phyloP scores from a whole-genome alignment of 1,140 invertebrate genomes.

The Anastrepha obliqua region DNA sequence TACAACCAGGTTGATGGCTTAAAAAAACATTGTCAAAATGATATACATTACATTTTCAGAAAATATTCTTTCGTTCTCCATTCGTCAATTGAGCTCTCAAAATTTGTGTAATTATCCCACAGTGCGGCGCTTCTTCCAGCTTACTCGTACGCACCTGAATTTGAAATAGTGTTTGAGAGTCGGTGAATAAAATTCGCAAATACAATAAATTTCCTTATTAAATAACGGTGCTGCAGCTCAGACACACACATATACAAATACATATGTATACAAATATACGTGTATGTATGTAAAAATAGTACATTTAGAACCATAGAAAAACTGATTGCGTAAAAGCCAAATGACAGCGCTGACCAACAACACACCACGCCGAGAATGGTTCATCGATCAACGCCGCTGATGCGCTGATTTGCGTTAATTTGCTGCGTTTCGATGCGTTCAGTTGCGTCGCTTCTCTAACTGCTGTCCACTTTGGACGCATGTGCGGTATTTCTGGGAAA shows the following conservation, averaged over 20 bases:
- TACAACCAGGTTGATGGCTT: too few species aligned
- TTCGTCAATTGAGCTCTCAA: too few species aligned
- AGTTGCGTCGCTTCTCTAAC: not conserved
- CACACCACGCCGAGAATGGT: not conserved
- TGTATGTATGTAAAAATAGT: not conserved
- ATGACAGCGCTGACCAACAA: not conserved
- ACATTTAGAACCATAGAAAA: not conserved
- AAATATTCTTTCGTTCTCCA: too few species aligned
- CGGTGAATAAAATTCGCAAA: conserved; percentile 11
- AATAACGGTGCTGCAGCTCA: conserved; percentile 21
- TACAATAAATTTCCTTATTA: conserved; percentile 39
- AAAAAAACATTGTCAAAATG: too few species aligned
- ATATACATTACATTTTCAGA: too few species aligned
- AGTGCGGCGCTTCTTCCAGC: not conserved
- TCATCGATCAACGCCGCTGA: conserved; percentile 24
- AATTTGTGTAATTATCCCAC: not conserved
- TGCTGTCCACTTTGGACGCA: not conserved
- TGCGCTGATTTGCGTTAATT: conserved; percentile 37
- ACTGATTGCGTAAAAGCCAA: conserved; percentile 8
- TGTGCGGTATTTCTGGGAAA: conserved; percentile 44
- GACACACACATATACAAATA: not conserved
- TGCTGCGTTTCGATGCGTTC: conserved; percentile 20
- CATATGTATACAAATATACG: not conserved
- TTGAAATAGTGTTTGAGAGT: not conserved
- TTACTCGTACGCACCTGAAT: conserved; percentile 1